Base-by-base conservation (phyloP, 2,113 vertebrate species). In the Lycocorax pyrrhopterus region DNA sequence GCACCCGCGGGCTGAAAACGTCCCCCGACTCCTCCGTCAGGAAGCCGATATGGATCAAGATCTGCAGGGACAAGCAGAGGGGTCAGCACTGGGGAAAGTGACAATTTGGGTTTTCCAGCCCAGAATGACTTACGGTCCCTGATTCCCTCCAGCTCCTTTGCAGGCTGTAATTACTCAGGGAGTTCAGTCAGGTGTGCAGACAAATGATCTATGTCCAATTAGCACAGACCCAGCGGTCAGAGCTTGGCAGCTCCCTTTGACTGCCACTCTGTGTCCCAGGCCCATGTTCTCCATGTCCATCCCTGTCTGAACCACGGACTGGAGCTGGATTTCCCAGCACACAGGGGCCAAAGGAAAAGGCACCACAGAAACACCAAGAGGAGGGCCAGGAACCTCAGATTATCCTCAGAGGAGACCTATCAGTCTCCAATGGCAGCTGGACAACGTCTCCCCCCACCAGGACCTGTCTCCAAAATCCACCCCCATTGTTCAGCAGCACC, bases 1-100 rank as follows among this genome's bases (percentile, higher is more conserved):
- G 98, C 89, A 99, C 99, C 87, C 99, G 98, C 0, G 99, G 99
- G 76, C 99, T 99, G 98, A 99, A 99, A 47, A 99, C 99, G 1
- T 99, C 99, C 33, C 99, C 99, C 0, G 99, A 99, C 97, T 99
- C 99, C 97, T 99, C 99, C 0, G 99, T 99, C 97, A 99, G 98
- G 96, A 99, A 99, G 88, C 99, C 99, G 3, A 99, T 98, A 8
- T 99, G 99, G 73, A 99, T 97, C 13, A 99, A 96, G 95, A 99
- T 98, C 99, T 99, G 96, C 47, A 94, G 66, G 67, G 29, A 55
- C 23, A 93, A 63, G 80, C 49, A 91, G 7, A 67, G 20, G 11
- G 22, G 12, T 97, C 56, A 89, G 81, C 4, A 1, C 49, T 21
- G 23, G 44, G 32, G 29, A 88, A 86, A 53, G 8, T 12, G 29